phyloP scores from a whole-genome alignment of 2,888 invertebrate genomes.

The Eristalis arbustorum region DNA sequence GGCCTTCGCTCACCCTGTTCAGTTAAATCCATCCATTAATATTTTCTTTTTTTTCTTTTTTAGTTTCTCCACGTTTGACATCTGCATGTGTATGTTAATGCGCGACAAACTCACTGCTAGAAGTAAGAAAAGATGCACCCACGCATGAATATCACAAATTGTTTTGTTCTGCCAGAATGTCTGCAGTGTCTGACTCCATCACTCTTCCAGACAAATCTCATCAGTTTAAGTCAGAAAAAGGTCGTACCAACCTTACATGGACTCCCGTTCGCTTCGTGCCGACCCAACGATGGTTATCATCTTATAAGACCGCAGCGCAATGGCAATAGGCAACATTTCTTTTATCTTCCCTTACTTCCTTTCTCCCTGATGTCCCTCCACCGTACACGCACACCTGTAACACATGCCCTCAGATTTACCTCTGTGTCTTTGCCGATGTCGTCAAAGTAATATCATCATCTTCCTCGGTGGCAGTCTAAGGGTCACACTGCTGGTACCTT shows the following conservation, averaged over 20 bases:
- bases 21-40: constrained; percentile 59
- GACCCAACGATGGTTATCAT: constrained; percentile 37
- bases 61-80: background rate
- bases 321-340: constrained; percentile 35
- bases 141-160: constrained; percentile 64
- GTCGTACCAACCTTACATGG: constrained; percentile 17
- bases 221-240: constrained; percentile 51
- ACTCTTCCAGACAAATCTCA: constrained; percentile 27
- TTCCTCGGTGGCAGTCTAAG: constrained; percentile 37
- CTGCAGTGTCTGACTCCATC: background rate
- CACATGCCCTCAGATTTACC: constrained; percentile 30
- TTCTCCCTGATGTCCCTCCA: constrained; percentile 41
- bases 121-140: constrained; percentile 45
- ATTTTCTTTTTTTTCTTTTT: background rate
- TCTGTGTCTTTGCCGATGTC: background rate
- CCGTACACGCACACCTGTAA: background rate
- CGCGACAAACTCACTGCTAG: background rate
- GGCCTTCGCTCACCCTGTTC: constrained; percentile 27
- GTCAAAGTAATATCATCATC: constrained; percentile 27
- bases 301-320: constrained; percentile 7
- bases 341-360: constrained; percentile 30
- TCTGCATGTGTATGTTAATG: background rate
- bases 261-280: constrained; percentile 32
- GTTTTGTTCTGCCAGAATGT: constrained; percentile 25
- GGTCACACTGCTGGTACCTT: constrained; percentile 47